Conservation (phyloP, 1,140 invertebrate species). For the Onthophagus taurus region DNA sequence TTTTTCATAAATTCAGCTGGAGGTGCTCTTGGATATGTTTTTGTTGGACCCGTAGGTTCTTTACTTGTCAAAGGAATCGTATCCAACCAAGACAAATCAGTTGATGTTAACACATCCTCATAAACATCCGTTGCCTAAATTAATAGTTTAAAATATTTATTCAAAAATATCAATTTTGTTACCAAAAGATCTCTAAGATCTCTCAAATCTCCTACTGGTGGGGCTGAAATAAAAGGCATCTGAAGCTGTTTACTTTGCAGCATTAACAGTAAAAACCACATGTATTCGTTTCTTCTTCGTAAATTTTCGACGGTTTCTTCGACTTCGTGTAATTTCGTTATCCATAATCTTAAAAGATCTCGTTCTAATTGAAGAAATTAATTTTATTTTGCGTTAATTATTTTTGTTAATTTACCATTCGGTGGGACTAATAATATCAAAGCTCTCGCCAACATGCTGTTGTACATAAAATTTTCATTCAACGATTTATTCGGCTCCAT, state of each 20-base stretch:
- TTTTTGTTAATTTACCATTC: slow-evolving; percentile 24
- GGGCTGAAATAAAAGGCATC: slow-evolving; percentile 33
- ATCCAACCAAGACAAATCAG: slow-evolving; percentile 28
- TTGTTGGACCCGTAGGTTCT: not conserved
- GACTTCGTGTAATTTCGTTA: slow-evolving; percentile 31
- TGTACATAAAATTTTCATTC: slow-evolving; percentile 36
- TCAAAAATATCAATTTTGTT: slow-evolving; percentile 9
- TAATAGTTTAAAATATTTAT: not conserved
- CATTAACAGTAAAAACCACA: slow-evolving; percentile 38
- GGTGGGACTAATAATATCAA: slow-evolving; percentile 30
- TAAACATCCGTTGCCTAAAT: slow-evolving; percentile 30
- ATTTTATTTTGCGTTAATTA: not conserved
- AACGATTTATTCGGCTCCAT: slow-evolving; percentile 19
- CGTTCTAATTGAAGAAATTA: slow-evolving; percentile 28
- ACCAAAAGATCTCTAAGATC: slow-evolving; percentile 35
- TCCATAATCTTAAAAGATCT: slow-evolving; percentile 29
- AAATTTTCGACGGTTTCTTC: slow-evolving; percentile 25
- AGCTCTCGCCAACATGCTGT: slow-evolving; percentile 33
- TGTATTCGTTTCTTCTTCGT: slow-evolving; percentile 36
- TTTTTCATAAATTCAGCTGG: slow-evolving; percentile 24
- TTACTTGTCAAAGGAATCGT: slow-evolving; percentile 6
- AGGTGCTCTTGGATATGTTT: slow-evolving; percentile 4
- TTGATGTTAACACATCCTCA: slow-evolving; percentile 30
- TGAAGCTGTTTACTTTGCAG: slow-evolving; percentile 34
- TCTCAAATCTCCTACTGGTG: slow-evolving; percentile 25